Evolutionary conservation across 92 coral and sea anemone species (phyloP), one percentile per base, ranked within the genome.

Genomic region (Palythoa grandis): DNA sequence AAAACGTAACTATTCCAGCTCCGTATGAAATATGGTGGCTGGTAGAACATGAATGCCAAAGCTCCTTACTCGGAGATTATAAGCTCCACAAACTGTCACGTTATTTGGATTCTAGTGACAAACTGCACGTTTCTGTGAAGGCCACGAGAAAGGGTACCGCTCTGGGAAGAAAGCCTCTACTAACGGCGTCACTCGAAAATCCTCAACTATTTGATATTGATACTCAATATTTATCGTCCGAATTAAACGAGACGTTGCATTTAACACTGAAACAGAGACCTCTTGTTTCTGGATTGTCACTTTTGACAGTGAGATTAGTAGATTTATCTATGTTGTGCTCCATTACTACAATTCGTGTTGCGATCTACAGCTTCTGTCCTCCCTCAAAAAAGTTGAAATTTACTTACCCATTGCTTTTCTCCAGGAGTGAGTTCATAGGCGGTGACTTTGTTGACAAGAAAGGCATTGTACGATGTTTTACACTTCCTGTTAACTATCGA

Each of bases 321-420:
- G 86, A 92, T 16, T 82, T 89, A 17, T 97, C 99, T n/a, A 90
- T 93, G 76, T 83, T 93, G 48, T 97, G 99, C 84, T 86, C 79
- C 67, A 76, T 90, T 65, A 86, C 93, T 3, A 90, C 97, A 1
- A 86, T 89, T 57, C 91, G 91, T 16, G 78, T 93, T 58, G 83
- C 93, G 75, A 54, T 94, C 76, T 95, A 95, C 85, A 95, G 99
- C 52, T 95, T 94, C 25, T 97, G 99, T 76, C 95, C 99, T n/a
- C 98, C 97, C 11, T 82, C 94, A 35, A 97, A 95, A 83, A 90
- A 72, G 63, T 86, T 97, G 47, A 92, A 82, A 25, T 97, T 93
- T 84, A 71, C 80, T 25, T 95, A 95, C 74, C 99, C 99, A 13
- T 22, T 87, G 29, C 48, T 86, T 12, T 92, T 92, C 66, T 71